Base-by-base conservation (phyloP, 2,888 invertebrate species). In the Drosophila sordidapex region DNA sequence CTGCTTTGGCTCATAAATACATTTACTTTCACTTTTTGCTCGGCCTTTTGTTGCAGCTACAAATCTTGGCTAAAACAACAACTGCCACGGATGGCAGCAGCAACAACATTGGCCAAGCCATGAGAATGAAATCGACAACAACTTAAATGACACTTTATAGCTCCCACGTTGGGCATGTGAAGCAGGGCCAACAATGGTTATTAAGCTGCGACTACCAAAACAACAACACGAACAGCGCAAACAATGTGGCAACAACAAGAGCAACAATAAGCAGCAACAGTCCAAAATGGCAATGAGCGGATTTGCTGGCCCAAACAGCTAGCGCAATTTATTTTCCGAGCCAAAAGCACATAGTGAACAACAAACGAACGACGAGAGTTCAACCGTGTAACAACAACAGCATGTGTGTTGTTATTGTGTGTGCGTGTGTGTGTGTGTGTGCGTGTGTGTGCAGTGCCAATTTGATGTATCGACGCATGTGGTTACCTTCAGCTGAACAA, bases 101-200 rank as follows among this genome's bases (percentile, higher is more conserved):
- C 54, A 58, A 61, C 48, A 25, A 29, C 25, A 46, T 13, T 10
- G 66, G 68, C 53, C 36, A 21, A 52, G 76, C 85, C 62, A 62
- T 49, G 70, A 70, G 81, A 88, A 88, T 90, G 87, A 88, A 87
- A 86, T 90, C 90, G 89, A 90, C 86, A 86, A 86, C 86, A 86
- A 88, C 86, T 90, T 90, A 86, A 86, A 86, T 86, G 85, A 86
- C 85, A 86, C 82, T 86, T 86, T 86, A 86, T 86, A 78, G 85
- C 89, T 86, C 85, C 85, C 85, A 89, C 89, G 85, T 86, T 72
- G 85, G 72, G 76, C 87, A 82, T 82, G 79, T 81, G 74, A 79
- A 74, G 68, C 68, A 51, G 71, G 64, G 65, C 78, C 87, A 79
- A 73, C 81, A 87, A 89, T 77, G 87, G 85, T 85, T 85, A 85